Evolutionary conservation across 23 tunicate genomes (phyloP).

Genomic region (Clavelina lepadiformis): DNA sequence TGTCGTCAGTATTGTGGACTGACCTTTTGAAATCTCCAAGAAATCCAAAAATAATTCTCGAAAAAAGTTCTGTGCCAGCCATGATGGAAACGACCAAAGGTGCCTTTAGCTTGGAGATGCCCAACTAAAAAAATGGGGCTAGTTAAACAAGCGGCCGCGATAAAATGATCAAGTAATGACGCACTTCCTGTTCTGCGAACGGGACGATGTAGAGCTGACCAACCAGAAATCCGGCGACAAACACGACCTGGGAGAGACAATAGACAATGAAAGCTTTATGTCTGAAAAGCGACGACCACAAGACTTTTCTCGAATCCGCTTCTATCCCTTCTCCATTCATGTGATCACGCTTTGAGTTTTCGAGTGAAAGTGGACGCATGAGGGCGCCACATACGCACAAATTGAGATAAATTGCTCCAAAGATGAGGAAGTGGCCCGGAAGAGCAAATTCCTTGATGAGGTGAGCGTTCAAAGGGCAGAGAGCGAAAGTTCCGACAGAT

Average conservation of each 20-base stretch:
- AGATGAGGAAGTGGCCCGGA: conserved; percentile 51
- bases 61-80: conserved; percentile 56
- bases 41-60: conserved; percentile 67
- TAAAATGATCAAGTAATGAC: not conserved
- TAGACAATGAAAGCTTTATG: conserved; percentile 46
- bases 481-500: conserved; percentile 62
- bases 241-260: conserved; percentile 66
- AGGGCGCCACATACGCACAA: conserved; percentile 61
- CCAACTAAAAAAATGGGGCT: conserved; percentile 22
- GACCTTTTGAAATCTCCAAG: conserved; percentile 75
- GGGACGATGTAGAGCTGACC: conserved; percentile 80
- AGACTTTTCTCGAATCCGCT: not conserved
- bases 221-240: conserved; percentile 68
- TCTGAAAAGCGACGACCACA: conserved; percentile 19
- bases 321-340: not conserved
- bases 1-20: not conserved
- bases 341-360: not conserved
- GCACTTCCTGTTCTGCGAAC: conserved; percentile 66
- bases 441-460: conserved; percentile 34
- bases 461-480: conserved; percentile 66
- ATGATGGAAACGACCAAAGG: conserved; percentile 72
- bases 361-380: conserved; percentile 47
- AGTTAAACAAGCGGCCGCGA: not conserved
- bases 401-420: conserved; percentile 60
- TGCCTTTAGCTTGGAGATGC: conserved; percentile 42